These are phyloP conservation scores for Sarcophaga rosellei DNA, from an alignment of 2,888 invertebrate species.

Conservation along the genomic window DNA sequence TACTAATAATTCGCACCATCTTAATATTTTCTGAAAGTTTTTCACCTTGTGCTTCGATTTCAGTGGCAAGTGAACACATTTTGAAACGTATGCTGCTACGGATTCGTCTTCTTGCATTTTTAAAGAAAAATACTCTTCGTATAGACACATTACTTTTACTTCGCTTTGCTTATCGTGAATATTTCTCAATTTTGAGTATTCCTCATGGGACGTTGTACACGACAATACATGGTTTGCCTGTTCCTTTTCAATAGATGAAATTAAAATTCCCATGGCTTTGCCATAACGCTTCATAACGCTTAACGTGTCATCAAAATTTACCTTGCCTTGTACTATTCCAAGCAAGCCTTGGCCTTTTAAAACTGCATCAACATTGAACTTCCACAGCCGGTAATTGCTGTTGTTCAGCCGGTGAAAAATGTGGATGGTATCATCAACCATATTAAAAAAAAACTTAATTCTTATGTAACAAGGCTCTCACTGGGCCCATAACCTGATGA, in stretches of 20 bases:
- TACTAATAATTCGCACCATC: conserved; percentile 64
- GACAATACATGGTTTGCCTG: conserved; percentile 18
- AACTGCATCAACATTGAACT: conserved; percentile 39
- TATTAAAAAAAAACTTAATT: not conserved
- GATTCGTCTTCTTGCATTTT: conserved; percentile 55
- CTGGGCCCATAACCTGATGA: no score
- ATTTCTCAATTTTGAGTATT: conserved; percentile 1
- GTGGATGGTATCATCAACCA: conserved; percentile 40
- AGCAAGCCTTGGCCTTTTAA: conserved; percentile 30
- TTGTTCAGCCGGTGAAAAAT: conserved; percentile 23
- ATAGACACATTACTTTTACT: conserved; percentile 43
- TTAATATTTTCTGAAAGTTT: conserved; percentile 65
- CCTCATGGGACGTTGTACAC: conserved; percentile 2
- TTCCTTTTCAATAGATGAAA: not conserved
- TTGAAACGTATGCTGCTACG: conserved; percentile 37
- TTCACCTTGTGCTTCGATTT: conserved; percentile 65
- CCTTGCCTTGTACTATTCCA: conserved; percentile 2
- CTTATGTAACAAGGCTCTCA: no score
- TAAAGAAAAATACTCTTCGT: conserved; percentile 53
- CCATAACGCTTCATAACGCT: not conserved
- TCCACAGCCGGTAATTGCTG: conserved; percentile 41
- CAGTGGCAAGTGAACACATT: conserved; percentile 51
- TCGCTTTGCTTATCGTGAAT: conserved; percentile 27
- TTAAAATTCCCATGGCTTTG: conserved; percentile 3
- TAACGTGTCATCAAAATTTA: conserved; percentile 30